Conservation (phyloP, 2,113 vertebrate species). For the Serilophus lunatus region DNA sequence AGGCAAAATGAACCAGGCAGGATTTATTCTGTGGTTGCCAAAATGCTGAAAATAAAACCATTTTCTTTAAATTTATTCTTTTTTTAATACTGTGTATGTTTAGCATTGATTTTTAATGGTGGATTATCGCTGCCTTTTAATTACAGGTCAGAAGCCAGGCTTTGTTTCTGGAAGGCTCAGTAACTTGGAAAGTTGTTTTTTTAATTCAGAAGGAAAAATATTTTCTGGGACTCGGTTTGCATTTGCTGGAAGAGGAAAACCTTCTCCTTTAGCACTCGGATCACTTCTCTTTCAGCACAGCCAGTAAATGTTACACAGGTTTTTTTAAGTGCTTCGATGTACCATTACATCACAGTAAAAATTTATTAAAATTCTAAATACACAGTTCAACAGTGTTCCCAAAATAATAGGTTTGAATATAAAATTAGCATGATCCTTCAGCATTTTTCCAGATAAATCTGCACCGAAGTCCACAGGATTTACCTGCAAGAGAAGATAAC, state of each 20-base stretch:
- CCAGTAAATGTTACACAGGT: fast-evolving
- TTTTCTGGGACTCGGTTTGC: neutral
- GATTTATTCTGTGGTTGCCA: fast-evolving
- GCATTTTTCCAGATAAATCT: neutral
- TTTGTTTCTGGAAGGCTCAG: neutral
- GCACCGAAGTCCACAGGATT: neutral
- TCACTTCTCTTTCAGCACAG: neutral
- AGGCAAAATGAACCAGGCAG: neutral
- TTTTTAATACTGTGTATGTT: neutral
- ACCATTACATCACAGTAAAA: neutral
- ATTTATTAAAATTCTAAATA: neutral
- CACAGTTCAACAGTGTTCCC: fast-evolving
- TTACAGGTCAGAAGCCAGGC: neutral
- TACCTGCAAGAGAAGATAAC: neutral
- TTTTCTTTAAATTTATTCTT: neutral
- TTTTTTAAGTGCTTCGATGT: neutral
- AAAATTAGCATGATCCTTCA: neutral
- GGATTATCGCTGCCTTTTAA: neutral
- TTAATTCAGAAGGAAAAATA: neutral
- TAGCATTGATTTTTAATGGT: neutral
- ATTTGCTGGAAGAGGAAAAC: neutral
- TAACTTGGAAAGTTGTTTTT: neutral
- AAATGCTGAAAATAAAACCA: neutral
- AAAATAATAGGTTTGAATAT: neutral
- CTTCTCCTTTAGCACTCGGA: neutral